Base-by-base conservation (phyloP, 2,888 invertebrate species). In the Acronicta psi region DNA sequence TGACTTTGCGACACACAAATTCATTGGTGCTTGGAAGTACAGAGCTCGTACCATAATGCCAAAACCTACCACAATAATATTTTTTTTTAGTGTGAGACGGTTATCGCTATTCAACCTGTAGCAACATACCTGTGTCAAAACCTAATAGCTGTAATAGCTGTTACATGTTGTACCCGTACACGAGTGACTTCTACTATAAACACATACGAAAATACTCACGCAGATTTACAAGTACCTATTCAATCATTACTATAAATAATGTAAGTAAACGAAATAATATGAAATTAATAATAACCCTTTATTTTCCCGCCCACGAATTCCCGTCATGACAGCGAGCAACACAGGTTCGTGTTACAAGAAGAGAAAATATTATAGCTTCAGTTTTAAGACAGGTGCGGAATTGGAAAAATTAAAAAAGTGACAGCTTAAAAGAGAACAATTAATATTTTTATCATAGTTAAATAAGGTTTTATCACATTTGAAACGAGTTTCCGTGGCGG, bases 301-400 rank as follows among this genome's bases (percentile, higher is more conserved):
- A 8, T n/a, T 68, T 49, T 29, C n/a, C 49, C 34, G 17, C 49
- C 63, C 54, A 23, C 34, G 55, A 65, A 69, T 25, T 6, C n/a
- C 13, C 29, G 34, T 6, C n/a, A n/a, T 7, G 11, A 29, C 11
- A 34, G n/a, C 3, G n/a, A 34, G 34, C n/a, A n/a, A 13, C 31
- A n/a, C 7, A 4, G 29, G 11, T 2, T 11, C 2, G 10, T 29
- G 29, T 11, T 11, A 2, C 11, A 10, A 29, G 29, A 29, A 29
- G 11, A 2, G 3, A 29, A 29, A 11, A 3, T 29, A 29, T 29
- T 29, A 29, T 29, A 29, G 11, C 29, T 9, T 29, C 25, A 29
- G 29, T 29, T 29, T 25, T 0, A 25, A 9, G 9, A 25, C 9
- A 9, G 25, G 25, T 25, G 20, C 20, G 5, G 20, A 20, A 20